Evolutionary conservation across 2,888 invertebrate genomes (phyloP).

Genomic region (Hymenopus coronatus): DNA sequence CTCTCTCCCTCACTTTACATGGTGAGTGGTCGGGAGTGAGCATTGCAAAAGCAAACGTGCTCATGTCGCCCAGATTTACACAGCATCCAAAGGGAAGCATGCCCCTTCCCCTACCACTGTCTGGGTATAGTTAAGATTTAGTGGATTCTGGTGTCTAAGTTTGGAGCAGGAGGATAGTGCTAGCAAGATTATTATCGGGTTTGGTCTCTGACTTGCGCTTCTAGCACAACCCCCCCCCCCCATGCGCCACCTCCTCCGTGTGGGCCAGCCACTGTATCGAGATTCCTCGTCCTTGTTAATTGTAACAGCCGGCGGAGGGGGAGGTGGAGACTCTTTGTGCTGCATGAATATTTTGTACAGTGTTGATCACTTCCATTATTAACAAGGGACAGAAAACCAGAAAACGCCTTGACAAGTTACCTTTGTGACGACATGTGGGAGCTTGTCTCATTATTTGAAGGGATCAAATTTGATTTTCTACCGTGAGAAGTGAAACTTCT

Average conservation of each 20-base stretch:
- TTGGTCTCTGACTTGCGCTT: conserved; percentile 3
- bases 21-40: conserved; percentile 1
- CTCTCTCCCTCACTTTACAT: background rate
- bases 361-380: background rate
- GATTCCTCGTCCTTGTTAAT: background rate
- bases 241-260: background rate
- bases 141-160: conserved; percentile 23
- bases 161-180: background rate
- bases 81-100: conserved; percentile 2
- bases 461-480: too few relatives aligned
- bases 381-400: background rate
- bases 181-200: conserved; percentile 23
- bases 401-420: too few relatives aligned
- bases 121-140: conserved; percentile 23
- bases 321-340: background rate
- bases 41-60: conserved; percentile 15
- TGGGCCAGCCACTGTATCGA: background rate
- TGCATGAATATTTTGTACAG: background rate
- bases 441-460: too few relatives aligned
- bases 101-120: background rate
- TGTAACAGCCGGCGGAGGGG: background rate
- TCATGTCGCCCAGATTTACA: conserved; percentile 15
- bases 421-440: too few relatives aligned
- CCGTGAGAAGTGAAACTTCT: too few relatives aligned
- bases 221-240: background rate